phyloP scores from a whole-genome alignment of 2,797 vertebrate genomes.

The Clarias pachynema region DNA sequence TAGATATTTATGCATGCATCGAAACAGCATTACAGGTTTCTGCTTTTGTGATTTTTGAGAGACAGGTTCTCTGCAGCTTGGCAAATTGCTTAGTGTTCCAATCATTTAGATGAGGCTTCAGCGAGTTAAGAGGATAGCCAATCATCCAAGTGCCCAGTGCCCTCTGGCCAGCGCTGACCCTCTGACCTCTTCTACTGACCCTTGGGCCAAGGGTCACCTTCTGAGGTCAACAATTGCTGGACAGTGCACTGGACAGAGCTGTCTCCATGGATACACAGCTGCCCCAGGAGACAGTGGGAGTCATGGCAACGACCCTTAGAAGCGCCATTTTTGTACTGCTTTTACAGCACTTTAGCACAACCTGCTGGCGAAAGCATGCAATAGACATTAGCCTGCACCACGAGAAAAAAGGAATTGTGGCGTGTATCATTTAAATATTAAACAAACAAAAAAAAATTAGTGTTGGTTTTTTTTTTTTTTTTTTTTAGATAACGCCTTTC shows the following conservation, averaged over 20 bases:
- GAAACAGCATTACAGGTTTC: not conserved
- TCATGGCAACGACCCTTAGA: slow-evolving; percentile 50
- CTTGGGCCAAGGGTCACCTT: slow-evolving; percentile 68
- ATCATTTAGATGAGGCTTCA: slow-evolving; percentile 74
- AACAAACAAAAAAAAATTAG: too few relatives aligned
- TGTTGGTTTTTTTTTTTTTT: too few relatives aligned
- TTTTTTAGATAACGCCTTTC: too few relatives aligned
- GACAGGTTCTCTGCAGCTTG: not conserved
- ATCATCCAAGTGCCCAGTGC: slow-evolving; percentile 77
- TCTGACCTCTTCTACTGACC: slow-evolving; percentile 64
- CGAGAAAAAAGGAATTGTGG: not conserved
- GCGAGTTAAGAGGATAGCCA: slow-evolving; percentile 75
- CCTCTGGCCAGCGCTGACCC: slow-evolving; percentile 71
- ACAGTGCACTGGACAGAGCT: slow-evolving; percentile 60
- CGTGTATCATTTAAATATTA: too few relatives aligned
- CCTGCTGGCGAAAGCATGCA: slow-evolving; percentile 46
- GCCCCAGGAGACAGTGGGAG: slow-evolving; percentile 46
- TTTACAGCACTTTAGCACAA: slow-evolving; percentile 35
- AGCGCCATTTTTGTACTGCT: not conserved
- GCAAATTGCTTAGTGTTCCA: slow-evolving; percentile 72
- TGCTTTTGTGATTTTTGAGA: not conserved
- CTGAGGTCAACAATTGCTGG: slow-evolving; percentile 66
- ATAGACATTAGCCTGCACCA: too few relatives aligned
- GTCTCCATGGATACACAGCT: slow-evolving; percentile 68
- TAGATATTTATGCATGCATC: not conserved